Conservation (phyloP, 2,113 vertebrate genomes). For the Bettongia penicillata region DNA sequence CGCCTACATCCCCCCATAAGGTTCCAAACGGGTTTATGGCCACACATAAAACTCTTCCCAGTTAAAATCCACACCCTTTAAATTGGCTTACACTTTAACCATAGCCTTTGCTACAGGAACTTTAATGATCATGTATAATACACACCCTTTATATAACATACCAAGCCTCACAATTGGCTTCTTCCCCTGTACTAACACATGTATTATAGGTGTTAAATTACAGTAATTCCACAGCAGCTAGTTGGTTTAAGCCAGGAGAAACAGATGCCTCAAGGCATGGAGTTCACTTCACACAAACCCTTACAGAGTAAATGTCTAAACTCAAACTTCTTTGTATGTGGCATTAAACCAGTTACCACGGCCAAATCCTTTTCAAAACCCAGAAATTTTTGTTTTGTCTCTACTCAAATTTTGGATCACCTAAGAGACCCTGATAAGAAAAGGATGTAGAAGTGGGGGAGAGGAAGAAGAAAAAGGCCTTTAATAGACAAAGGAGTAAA, state of each 20-base stretch:
- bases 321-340: not conserved
- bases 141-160: constrained; percentile 36
- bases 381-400: not conserved
- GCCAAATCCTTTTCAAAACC: not conserved
- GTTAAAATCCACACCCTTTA: constrained; percentile 17
- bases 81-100: constrained; percentile 37
- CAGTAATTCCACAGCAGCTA: not conserved
- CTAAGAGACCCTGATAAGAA: not conserved
- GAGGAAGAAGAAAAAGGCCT: not conserved
- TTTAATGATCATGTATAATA: constrained; percentile 32
- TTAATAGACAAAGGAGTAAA: not conserved
- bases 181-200: constrained; percentile 46
- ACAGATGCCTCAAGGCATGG: not conserved
- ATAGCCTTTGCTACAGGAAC: constrained; percentile 52
- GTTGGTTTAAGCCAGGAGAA: not conserved
- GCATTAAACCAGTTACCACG: not conserved
- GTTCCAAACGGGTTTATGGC: not conserved
- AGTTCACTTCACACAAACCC: not conserved
- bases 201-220: constrained; percentile 52
- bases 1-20: not conserved
- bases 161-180: constrained; percentile 43
- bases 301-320: not conserved
- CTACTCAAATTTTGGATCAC: not conserved
- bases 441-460: not conserved
- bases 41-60: not conserved